These are phyloP conservation scores for Sipha flava DNA, from an alignment of 1,140 invertebrate species.

Conservation along the genomic window DNA sequence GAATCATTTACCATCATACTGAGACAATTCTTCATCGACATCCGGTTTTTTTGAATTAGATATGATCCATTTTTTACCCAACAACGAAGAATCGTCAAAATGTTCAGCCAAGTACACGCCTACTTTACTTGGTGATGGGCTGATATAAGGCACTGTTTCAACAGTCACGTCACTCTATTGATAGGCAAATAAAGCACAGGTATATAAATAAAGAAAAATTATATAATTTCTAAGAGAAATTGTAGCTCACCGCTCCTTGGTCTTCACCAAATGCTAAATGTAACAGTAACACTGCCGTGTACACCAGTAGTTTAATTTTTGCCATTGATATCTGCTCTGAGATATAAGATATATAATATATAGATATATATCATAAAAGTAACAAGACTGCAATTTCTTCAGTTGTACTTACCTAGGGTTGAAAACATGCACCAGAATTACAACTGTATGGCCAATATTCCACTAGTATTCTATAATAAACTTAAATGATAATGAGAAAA, in stretches of 20 bases:
- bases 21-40: conserved; percentile 81
- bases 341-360: not conserved
- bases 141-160: conserved; percentile 16
- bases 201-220: not conserved
- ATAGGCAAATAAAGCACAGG: not conserved
- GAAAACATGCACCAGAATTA: not conserved
- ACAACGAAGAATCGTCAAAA: conserved; percentile 71
- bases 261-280: not conserved
- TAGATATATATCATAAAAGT: not conserved
- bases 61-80: conserved; percentile 72
- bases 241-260: not conserved
- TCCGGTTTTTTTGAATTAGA: conserved; percentile 92
- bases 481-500: not conserved
- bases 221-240: not conserved
- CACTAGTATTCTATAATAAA: not conserved
- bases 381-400: not conserved
- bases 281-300: not conserved
- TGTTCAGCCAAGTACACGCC: conserved; percentile 66
- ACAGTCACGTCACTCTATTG: not conserved
- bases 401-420: not conserved
- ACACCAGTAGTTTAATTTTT: conserved; percentile 19
- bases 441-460: not conserved
- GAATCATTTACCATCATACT: conserved; percentile 72
- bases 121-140: not conserved
- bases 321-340: conserved; percentile 11